Evolutionary conservation across 2,888 invertebrate species (phyloP).

Genomic region (Zelleria hepariella): DNA sequence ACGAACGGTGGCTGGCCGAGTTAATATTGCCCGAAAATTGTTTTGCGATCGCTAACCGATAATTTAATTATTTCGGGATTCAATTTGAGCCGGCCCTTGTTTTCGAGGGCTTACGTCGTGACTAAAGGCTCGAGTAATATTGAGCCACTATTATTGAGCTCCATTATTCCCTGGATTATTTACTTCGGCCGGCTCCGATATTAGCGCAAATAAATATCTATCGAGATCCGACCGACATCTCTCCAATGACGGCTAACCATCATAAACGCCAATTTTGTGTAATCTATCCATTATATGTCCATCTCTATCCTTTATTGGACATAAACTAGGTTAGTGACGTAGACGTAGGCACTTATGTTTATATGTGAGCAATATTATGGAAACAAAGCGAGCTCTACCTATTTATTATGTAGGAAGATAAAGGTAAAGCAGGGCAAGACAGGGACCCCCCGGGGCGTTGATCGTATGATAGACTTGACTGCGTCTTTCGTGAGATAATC

Average conservation of each 20-base stretch:
- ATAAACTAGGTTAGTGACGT: background rate
- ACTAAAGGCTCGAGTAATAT: background rate
- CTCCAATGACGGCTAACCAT: background rate
- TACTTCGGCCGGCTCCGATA: background rate
- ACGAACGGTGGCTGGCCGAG: constrained; percentile 24
- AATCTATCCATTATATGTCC: background rate
- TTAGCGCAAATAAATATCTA: background rate
- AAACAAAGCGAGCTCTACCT: background rate
- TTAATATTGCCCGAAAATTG: constrained; percentile 51
- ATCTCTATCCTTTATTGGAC: background rate
- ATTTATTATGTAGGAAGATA: background rate
- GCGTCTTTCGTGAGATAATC: background rate
- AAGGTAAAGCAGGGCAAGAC: background rate
- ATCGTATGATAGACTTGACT: background rate
- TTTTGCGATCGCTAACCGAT: constrained; percentile 43
- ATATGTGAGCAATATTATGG: background rate
- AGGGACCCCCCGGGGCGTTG: background rate
- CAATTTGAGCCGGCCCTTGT: constrained; percentile 28
- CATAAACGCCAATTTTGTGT: background rate
- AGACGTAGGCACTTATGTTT: background rate
- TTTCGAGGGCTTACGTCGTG: constrained; percentile 15
- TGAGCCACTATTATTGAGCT: background rate
- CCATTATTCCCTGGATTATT: background rate
- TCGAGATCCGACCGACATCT: background rate
- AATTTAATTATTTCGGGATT: constrained; percentile 47